Conservation (phyloP, 2,797 vertebrate species). For the Anomalospiza imberbis region DNA sequence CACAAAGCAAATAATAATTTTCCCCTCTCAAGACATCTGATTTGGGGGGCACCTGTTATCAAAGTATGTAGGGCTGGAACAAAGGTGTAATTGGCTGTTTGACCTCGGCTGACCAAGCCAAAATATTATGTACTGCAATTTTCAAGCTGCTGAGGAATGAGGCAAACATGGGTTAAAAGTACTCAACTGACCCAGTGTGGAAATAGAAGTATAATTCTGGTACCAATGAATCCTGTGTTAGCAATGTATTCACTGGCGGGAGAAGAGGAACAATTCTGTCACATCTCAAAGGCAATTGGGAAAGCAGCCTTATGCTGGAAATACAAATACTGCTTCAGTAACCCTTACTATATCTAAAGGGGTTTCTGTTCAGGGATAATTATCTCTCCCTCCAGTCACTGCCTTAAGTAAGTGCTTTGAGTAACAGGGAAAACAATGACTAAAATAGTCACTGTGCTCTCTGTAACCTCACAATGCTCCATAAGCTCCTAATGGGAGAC, state of each 20-base stretch:
- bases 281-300: slow-evolving; percentile 26
- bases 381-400: slow-evolving; percentile 24
- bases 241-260: neutral
- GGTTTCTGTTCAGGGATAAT: slow-evolving; percentile 29
- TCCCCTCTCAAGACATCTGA: neutral
- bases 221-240: slow-evolving; percentile 11
- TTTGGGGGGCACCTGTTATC: neutral
- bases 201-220: slow-evolving; percentile 27
- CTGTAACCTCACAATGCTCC: neutral
- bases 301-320: slow-evolving; percentile 41
- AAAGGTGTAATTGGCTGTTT: neutral
- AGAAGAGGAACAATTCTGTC: slow-evolving; percentile 49
- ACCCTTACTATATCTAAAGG: neutral
- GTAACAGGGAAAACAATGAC: slow-evolving; percentile 33
- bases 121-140: neutral
- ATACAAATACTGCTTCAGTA: slow-evolving; percentile 27
- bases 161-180: neutral
- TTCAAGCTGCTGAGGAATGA: neutral
- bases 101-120: neutral
- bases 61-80: neutral
- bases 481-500: neutral
- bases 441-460: neutral
- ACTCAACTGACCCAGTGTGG: neutral
- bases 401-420: slow-evolving; percentile 33
- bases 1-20: neutral